phyloP scores from a whole-genome alignment of 2,888 invertebrate species.

The Eilema caniola region DNA sequence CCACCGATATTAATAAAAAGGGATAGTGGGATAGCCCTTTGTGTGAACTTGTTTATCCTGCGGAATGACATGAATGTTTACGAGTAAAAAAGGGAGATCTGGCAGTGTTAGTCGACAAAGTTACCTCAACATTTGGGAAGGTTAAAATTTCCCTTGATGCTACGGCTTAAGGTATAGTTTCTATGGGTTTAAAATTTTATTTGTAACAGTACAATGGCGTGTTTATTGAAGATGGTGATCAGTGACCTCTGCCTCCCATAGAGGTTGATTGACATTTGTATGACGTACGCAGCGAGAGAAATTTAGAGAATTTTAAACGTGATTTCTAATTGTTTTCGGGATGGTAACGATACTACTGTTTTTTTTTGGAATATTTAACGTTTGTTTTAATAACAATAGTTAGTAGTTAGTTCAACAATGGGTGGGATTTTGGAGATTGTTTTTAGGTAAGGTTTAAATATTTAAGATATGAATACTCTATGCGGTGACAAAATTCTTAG shows the following conservation, averaged over 20 bases:
- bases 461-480: background rate
- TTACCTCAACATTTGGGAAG: slow-evolving; percentile 45
- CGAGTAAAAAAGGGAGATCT: slow-evolving; percentile 76
- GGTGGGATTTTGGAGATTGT: slow-evolving; percentile 26
- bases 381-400: slow-evolving; percentile 24
- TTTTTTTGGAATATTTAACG: slow-evolving; percentile 28
- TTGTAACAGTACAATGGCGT: slow-evolving; percentile 37
- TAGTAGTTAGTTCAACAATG: background rate
- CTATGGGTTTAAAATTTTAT: slow-evolving; percentile 36
- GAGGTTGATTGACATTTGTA: slow-evolving; percentile 85
- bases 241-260: slow-evolving; percentile 79
- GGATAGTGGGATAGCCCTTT: slow-evolving; percentile 77
- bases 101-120: slow-evolving; percentile 59
- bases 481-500: background rate
- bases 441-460: slow-evolving; percentile 13
- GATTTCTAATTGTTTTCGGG: slow-evolving; percentile 59
- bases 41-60: slow-evolving; percentile 78
- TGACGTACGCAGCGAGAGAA: slow-evolving; percentile 75
- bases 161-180: slow-evolving; percentile 52
- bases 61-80: slow-evolving; percentile 80
- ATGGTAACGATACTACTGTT: slow-evolving; percentile 45
- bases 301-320: slow-evolving; percentile 73
- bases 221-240: slow-evolving; percentile 72
- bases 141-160: slow-evolving; percentile 47
- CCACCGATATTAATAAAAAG: slow-evolving; percentile 83